Evolutionary conservation across 2,113 vertebrate species (phyloP).

Genomic region (Nycticryphes semicollaris): DNA sequence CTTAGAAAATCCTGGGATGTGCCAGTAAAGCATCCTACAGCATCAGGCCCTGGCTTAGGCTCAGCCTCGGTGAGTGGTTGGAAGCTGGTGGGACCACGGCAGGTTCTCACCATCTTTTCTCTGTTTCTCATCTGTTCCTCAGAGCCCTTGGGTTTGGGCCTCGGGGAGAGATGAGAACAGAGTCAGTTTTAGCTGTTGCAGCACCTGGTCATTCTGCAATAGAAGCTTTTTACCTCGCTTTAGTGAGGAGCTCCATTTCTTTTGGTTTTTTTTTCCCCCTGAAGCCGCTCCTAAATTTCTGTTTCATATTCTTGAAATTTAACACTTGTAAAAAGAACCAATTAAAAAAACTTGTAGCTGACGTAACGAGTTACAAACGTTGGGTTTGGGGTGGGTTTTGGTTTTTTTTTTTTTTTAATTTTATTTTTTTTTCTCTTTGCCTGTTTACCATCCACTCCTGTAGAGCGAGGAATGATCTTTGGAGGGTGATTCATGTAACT

Average conservation of each 20-base stretch:
- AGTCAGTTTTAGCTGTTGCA: neutral
- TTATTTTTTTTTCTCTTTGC: neutral
- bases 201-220: neutral
- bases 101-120: neutral
- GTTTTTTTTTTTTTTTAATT: no score
- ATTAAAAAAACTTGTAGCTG: neutral
- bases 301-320: neutral
- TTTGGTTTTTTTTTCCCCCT: fast-evolving
- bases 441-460: neutral
- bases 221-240: neutral
- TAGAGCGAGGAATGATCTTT: neutral
- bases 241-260: neutral
- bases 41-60: neutral
- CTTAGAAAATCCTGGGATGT: neutral
- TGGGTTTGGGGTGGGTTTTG: neutral
- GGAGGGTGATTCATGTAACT: constrained; percentile 21
- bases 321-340: neutral
- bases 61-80: neutral
- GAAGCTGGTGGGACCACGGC: neutral
- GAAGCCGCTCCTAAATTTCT: neutral
- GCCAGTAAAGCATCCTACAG: neutral
- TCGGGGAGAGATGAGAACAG: neutral
- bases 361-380: neutral
- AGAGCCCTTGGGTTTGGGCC: neutral
- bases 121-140: neutral